phyloP scores from a whole-genome alignment of 1,140 invertebrate genomes.

The Ganaspis sp. region DNA sequence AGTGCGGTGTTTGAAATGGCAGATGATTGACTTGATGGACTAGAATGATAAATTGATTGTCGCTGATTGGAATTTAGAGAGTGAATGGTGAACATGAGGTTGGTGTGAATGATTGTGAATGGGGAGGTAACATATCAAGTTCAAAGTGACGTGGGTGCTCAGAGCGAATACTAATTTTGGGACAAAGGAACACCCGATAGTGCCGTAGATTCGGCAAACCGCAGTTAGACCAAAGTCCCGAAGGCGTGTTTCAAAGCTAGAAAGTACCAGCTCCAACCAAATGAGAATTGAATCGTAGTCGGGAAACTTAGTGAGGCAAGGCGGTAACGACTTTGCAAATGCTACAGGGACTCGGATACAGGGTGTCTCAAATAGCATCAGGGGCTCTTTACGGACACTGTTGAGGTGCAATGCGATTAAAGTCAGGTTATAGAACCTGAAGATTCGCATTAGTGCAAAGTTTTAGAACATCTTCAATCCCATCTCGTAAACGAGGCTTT shows the following conservation, averaged over 20 bases:
- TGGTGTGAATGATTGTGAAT: conserved; percentile 30
- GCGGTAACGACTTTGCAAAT: conserved; percentile 51
- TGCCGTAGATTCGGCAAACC: conserved; percentile 40
- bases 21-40: no score
- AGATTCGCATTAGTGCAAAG: neutral
- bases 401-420: conserved; percentile 21
- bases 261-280: conserved; percentile 44
- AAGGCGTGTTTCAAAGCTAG: conserved; percentile 42
- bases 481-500: neutral
- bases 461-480: neutral
- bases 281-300: conserved; percentile 48
- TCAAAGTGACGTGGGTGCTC: conserved; percentile 45
- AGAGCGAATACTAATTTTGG: conserved; percentile 45
- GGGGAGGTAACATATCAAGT: conserved; percentile 31
- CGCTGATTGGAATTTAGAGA: no score
- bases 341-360: neutral
- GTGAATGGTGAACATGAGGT: neutral
- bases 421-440: neutral
- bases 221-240: conserved; percentile 42
- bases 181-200: conserved; percentile 45
- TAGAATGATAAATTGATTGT: no score
- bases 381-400: neutral
- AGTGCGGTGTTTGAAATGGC: no score
- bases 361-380: neutral
- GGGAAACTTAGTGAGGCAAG: conserved; percentile 38